Base-by-base conservation (phyloP, 2,797 vertebrate genomes). In the Falco rusticolus region DNA sequence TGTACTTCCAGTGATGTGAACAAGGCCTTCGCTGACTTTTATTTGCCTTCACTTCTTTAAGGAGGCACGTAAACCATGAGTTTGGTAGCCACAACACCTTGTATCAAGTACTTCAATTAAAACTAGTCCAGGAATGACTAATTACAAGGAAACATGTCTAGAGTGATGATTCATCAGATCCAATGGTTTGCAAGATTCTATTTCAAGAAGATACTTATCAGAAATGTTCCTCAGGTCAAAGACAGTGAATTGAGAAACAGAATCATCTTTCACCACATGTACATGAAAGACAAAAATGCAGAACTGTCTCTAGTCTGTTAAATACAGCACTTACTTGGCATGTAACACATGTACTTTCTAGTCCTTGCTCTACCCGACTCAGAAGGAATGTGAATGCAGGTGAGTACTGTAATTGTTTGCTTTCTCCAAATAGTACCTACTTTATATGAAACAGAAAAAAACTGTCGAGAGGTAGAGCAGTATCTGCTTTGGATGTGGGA, bases 211-310 rank as follows among this genome's bases (percentile, higher is more conserved):
- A 10, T 63, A 57, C 33, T 70, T 79, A 90, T 69, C 80, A 66
- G 88, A 91, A 94, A 77, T 3, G 29, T 33, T 96, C 61, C 56
- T 94, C 87, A 33, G 61, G 82, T 89, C 86, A 95, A 89, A 92
- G 86, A 90, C 0, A 0, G 33, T 7, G 41, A 91, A 37, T 33
- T 91, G 53, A 85, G 71, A 87, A 83, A 69, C n/a, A 59, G 54
- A 84, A 83, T 70, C 6, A 63, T 60, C 56, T 83, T 82, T 70
- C 16, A 56, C n/a, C 57, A 63, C 1, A 1, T 22, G 31, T 6
- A 65, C 29, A 33, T 43, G 72, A 86, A 82, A 77, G 47, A 91
- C 66, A 41, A 16, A 61, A 66, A 78, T 10, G 26, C 37, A 83
- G 80, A 68, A 22, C 39, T 4, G 1, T 39, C 25, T 37, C 47